Percentiles rank a stretch among this genome's conserved stretches.
These are phyloP conservation scores for Atlantisia rogersi DNA, from an alignment of 2,113 vertebrate genomes.

Conservation along the genomic window DNA sequence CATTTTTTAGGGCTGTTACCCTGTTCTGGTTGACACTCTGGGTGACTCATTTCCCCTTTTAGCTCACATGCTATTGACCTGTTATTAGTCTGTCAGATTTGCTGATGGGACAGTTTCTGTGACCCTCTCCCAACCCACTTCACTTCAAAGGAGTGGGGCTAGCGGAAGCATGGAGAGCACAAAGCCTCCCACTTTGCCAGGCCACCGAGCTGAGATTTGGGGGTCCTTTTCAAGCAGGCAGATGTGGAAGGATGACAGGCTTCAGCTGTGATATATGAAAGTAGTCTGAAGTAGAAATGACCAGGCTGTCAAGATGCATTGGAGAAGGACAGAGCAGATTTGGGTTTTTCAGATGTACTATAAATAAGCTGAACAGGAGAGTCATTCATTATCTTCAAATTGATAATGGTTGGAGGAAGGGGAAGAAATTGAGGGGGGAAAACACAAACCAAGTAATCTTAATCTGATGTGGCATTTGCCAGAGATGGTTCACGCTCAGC, in stretches of 20 bases:
- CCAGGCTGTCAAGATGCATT: neutral
- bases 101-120: neutral
- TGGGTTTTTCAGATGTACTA: neutral
- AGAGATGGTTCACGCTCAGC: neutral
- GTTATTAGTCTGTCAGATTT: neutral
- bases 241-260: neutral
- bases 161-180: rapidly evolving
- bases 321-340: neutral
- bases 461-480: neutral
- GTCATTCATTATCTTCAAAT: neutral
- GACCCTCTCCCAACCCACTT: neutral
- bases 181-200: rapidly evolving
- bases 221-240: neutral
- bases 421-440: neutral
- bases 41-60: neutral
- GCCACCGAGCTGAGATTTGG: rapidly evolving
- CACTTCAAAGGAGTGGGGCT: rapidly evolving
- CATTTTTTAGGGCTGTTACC: neutral
- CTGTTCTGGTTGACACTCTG: neutral
- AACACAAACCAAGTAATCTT: neutral
- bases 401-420: neutral
- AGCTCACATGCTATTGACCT: neutral
- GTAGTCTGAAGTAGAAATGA: neutral
- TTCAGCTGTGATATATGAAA: neutral
- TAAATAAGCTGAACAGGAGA: neutral